Conservation (phyloP, 2,113 vertebrate species). For the Hymenochirus boettgeri region DNA sequence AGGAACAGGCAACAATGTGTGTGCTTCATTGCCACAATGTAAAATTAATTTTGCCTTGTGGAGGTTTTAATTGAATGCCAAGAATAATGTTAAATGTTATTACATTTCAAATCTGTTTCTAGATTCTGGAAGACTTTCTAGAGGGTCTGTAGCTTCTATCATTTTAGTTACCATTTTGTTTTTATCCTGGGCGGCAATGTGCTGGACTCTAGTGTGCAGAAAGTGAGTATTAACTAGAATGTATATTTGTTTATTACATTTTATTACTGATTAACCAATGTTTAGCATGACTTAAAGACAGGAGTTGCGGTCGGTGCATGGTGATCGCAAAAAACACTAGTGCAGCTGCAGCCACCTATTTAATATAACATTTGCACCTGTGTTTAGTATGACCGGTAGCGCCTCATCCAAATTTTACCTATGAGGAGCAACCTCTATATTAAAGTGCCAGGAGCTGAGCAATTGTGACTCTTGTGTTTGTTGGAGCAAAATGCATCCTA, state of each 20-base stretch:
- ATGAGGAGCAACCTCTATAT: too few relatives aligned
- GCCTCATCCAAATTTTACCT: too few relatives aligned
- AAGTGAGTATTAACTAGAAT: conserved; percentile 46
- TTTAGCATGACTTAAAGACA: too few relatives aligned
- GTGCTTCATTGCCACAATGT: conserved; percentile 12
- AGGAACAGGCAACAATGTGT: conserved; percentile 6
- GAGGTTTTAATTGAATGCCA: not conserved
- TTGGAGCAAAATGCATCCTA: too few relatives aligned
- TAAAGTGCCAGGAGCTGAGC: too few relatives aligned
- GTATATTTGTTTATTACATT: not conserved
- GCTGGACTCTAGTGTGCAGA: conserved; percentile 42
- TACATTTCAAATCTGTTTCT: conserved; percentile 6
- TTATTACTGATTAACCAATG: too few relatives aligned
- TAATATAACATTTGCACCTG: too few relatives aligned
- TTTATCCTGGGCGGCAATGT: conserved; percentile 16
- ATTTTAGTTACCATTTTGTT: conserved; percentile 42
- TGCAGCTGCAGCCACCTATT: too few relatives aligned
- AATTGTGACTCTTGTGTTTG: too few relatives aligned
- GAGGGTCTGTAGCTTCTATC: conserved; percentile 46
- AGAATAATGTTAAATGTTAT: not conserved
- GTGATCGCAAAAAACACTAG: too few relatives aligned
- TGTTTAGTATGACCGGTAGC: too few relatives aligned
- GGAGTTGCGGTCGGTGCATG: too few relatives aligned
- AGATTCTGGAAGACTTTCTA: conserved; percentile 50
- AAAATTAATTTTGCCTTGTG: conserved; percentile 6